phyloP scores from a whole-genome alignment of 2,797 vertebrate genomes.

The Gymnothorax javanicus region DNA sequence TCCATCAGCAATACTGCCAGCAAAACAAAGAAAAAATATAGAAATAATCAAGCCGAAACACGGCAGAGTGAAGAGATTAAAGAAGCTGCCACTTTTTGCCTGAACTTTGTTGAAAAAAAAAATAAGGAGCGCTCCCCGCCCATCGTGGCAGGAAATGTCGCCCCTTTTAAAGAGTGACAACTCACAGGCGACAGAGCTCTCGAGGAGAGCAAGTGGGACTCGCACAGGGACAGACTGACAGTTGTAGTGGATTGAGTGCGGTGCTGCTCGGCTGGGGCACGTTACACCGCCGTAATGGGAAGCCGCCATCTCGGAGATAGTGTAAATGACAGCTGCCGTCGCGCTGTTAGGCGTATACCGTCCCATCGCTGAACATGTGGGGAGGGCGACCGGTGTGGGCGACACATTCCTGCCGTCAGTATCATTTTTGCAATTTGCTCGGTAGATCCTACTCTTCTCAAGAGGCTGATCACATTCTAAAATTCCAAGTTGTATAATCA shows the following conservation, averaged over 20 bases:
- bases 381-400: neutral
- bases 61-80: neutral
- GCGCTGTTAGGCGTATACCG: neutral
- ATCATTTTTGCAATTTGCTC: neutral
- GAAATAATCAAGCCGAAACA: neutral
- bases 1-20: neutral
- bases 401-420: neutral
- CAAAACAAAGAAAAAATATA: neutral
- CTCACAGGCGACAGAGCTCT: neutral
- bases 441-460: neutral
- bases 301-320: neutral
- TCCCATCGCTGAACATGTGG: neutral
- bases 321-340: slow-evolving; percentile 21
- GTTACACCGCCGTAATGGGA: neutral
- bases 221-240: neutral
- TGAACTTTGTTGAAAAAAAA: neutral
- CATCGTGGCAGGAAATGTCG: neutral
- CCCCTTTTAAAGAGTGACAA: neutral
- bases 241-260: neutral
- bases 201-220: neutral
- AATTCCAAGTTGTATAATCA: neutral
- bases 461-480: neutral
- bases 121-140: neutral
- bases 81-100: slow-evolving; percentile 14
- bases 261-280: neutral